Evolutionary conservation across 2,797 vertebrate genomes (phyloP), one percentile per base, ranked within the genome.

Genomic region (Odontamblyopus rebecca): DNA sequence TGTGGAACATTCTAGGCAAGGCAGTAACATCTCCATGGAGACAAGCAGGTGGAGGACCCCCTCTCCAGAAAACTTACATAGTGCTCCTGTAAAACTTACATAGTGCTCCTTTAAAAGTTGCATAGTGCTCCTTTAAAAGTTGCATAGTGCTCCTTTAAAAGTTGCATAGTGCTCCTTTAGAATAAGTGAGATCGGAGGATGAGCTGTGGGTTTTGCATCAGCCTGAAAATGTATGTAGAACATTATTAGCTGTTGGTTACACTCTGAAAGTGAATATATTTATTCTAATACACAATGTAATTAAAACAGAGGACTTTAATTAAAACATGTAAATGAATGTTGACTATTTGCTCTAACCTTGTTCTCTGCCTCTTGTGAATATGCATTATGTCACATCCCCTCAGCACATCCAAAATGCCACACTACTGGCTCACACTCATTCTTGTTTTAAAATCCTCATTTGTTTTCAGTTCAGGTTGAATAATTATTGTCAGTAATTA

Each of bases 401-500:
- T 30, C 12, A 63, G 51, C 44, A 29, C 41, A 9, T 62, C n/a
- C 9, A 18, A 1, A 50, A 51, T 29, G 8, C 44, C 0, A 66
- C 44, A 11, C 41, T 26, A 1, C 26, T 3, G 23, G 15, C 44
- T 50, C 41, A 13, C 41, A 50, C 27, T 64, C 26, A 64, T 41
- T 13, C 38, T 26, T 44, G 38, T 23, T 27, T 44, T 51, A 19
- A 51, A 30, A 66, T 50, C 64, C 44, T 8, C 29, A 16, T 66
- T 66, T 66, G 44, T 51, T 66, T 50, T 29, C 16, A 50, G 26
- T 29, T 13, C 44, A 51, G 50, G 18, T 30, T 66, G 64, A 66
- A 66, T 66, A 66, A 50, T 66, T 26, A 50, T 16, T 50, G 16
- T 26, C 23, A 51, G 29, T 66, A 66, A 66, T 66, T 66, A 66